Evolutionary conservation across 1,140 invertebrate genomes (phyloP).

Genomic region (Lasaia peninsularis): DNA sequence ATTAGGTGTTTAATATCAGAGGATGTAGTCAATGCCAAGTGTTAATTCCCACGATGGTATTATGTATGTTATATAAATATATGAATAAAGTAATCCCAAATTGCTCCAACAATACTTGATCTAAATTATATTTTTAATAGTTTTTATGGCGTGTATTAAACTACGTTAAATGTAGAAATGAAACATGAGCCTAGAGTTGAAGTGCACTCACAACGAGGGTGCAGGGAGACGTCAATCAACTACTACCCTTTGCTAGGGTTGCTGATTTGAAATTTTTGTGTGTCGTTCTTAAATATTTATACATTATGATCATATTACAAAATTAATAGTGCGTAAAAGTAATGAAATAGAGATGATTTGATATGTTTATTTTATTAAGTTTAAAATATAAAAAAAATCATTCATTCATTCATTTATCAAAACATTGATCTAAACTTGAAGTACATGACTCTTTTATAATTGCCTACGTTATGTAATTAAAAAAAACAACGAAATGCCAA

Average conservation of each 20-base stretch:
- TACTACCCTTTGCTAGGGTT: neutral
- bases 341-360: too few relatives aligned
- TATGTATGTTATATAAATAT: neutral
- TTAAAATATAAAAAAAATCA: too few relatives aligned
- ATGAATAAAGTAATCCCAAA: neutral
- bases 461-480: too few relatives aligned
- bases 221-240: slow-evolving; percentile 6
- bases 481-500: too few relatives aligned
- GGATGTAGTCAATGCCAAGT: slow-evolving; percentile 53
- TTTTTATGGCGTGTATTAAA: neutral
- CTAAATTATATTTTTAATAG: neutral
- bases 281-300: neutral
- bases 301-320: too few relatives aligned
- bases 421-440: too few relatives aligned
- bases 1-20: slow-evolving; percentile 30
- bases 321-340: too few relatives aligned
- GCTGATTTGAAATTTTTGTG: neutral
- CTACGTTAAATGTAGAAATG: neutral
- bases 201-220: slow-evolving; percentile 2
- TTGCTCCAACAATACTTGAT: neutral
- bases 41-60: slow-evolving; percentile 13
- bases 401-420: too few relatives aligned
- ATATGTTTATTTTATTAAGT: too few relatives aligned
- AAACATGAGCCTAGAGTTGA: neutral
- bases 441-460: too few relatives aligned